These are phyloP conservation scores for Arctopsyche grandis DNA, from an alignment of 1,140 invertebrate species.

Conservation along the genomic window DNA sequence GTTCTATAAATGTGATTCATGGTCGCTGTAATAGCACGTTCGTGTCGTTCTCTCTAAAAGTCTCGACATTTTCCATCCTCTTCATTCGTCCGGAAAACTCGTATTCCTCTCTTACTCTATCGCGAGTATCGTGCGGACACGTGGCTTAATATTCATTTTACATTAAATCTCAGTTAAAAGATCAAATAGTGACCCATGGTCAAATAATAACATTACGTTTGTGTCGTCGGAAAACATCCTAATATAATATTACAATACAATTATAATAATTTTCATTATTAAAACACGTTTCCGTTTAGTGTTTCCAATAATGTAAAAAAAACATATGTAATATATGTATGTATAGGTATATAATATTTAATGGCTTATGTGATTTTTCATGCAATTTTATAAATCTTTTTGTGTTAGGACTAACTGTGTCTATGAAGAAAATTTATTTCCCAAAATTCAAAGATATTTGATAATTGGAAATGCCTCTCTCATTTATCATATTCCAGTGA, in stretches of 20 bases:
- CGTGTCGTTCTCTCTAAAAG: conserved; percentile 18
- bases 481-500: too few species aligned
- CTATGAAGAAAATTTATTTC: too few species aligned
- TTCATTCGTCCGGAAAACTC: background rate
- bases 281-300: background rate
- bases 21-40: conserved; percentile 16
- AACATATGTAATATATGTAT: too few species aligned
- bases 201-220: background rate
- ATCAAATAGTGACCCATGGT: conserved; percentile 4
- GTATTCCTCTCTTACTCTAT: background rate
- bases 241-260: background rate
- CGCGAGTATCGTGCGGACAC: background rate
- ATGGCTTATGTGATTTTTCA: too few species aligned
- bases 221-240: background rate
- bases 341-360: too few species aligned
- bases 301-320: too few species aligned
- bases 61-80: background rate
- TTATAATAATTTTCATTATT: background rate
- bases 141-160: conserved; percentile 6
- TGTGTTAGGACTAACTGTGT: too few species aligned
- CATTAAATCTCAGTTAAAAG: conserved; percentile 13
- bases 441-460: too few species aligned
- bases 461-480: too few species aligned
- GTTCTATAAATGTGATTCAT: conserved; percentile 26
- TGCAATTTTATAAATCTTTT: too few species aligned